Evolutionary conservation across 2,113 vertebrate species (phyloP), one percentile per base, ranked within the genome.

Genomic region (Poeciliopsis occidentalis): DNA sequence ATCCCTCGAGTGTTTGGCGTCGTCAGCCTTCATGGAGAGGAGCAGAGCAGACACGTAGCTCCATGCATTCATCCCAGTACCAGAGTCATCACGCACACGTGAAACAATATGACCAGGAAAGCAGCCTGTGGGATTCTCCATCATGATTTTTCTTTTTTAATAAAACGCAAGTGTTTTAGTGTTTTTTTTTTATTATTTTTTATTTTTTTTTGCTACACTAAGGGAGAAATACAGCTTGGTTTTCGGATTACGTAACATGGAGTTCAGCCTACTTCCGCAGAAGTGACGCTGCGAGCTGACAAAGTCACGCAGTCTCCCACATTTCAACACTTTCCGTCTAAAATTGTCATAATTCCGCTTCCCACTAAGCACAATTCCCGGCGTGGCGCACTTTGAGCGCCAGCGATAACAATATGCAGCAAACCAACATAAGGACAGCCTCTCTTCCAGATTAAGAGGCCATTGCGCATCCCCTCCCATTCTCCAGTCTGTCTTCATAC

Each of bases 221-320:
- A 11, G 57, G 7, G 10, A 2, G 31, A 4, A 19, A 65, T 47
- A 63, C 30, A 64, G 8, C 1, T 24, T 29, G 22, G 8, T 44
- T 60, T 8, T 37, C 17, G 12, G 37, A 69, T 90, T 89, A 83
- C 67, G 29, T 88, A 91, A 93, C 75, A 81, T 57, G 86, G 82
- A 82, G 71, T 60, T 76, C 81, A 79, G 87, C 81, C 87, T 78
- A 90, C 90, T 91, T 89, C 87, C 86, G 88, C 85, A 92, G 91
- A 92, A 90, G 88, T 84, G 83, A 79, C 71, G 74, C 19, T 22
- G 64, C 71, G 54, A 79, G 60, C 71, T 22, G 31, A 75, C 74
- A 84, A 78, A 80, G 87, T 90, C 85, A 91, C 82, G 85, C 5
- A 37, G 64, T 1, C 8, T 34, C n/a, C 12, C 3, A 34, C 19